Conservation (phyloP, 2,888 invertebrate species). For the Anodontia alba region DNA sequence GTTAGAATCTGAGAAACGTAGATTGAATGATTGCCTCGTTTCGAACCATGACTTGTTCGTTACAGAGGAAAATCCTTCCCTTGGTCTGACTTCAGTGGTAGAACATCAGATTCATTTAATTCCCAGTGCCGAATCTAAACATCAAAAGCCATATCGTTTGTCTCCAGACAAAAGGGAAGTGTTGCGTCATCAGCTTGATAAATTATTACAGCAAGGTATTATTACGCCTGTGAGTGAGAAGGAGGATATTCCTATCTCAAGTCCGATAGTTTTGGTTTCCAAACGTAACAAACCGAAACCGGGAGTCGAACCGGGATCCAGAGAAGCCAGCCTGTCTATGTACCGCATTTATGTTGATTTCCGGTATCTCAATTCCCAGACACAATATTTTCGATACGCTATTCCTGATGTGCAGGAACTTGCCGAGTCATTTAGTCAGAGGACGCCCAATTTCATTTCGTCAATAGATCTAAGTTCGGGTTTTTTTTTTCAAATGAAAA, state of each 20-base stretch:
- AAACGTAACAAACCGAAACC: conserved; percentile 29
- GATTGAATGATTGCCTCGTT: not conserved
- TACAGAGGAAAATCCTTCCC: too few species aligned
- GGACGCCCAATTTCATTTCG: conserved; percentile 3
- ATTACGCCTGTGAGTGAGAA: conserved; percentile 35
- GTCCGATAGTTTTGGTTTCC: conserved; percentile 43
- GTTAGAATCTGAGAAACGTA: too few species aligned
- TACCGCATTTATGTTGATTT: conserved; percentile 37
- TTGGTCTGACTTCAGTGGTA: too few species aligned
- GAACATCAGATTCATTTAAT: too few species aligned
- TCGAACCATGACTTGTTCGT: conserved; percentile 27
- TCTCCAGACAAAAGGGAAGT: conserved; percentile 44
- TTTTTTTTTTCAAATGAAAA: conserved; percentile 40
- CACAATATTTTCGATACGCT: conserved; percentile 30
- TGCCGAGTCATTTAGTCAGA: not conserved
- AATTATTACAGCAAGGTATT: conserved; percentile 32
- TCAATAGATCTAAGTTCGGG: too few species aligned
- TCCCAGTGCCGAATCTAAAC: conserved; percentile 28
- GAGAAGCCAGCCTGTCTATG: conserved; percentile 21
- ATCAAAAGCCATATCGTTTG: conserved; percentile 39
- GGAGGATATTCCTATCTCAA: conserved; percentile 42
- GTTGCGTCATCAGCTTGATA: conserved; percentile 37
- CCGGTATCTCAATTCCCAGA: conserved; percentile 37
- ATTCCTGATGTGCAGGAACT: conserved; percentile 31
- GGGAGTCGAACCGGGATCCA: conserved; percentile 8